These are phyloP conservation scores for Orthosia incerta DNA, from an alignment of 2,888 invertebrate genomes.

Conservation along the genomic window DNA sequence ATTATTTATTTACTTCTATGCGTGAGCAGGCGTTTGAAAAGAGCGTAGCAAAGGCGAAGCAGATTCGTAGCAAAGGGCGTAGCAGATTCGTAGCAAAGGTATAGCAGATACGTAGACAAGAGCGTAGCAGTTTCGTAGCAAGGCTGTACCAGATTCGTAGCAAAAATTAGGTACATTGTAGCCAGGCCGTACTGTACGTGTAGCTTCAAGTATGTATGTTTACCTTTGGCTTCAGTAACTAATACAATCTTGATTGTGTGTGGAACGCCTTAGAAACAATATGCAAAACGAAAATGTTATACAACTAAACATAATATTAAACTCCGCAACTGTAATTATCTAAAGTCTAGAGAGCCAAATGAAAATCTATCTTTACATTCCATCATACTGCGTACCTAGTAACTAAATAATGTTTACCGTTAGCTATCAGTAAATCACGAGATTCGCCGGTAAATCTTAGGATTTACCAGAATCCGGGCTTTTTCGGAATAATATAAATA, in stretches of 20 bases:
- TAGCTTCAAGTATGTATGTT: not conserved
- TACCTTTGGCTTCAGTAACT: not conserved
- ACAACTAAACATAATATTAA: not conserved
- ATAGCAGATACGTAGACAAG: not conserved
- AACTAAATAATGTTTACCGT: constrained; percentile 37
- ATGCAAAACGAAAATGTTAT: not conserved
- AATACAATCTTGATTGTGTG: too few species aligned
- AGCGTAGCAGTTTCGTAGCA: not conserved
- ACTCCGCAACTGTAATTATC: not conserved
- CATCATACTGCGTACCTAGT: constrained; percentile 20
- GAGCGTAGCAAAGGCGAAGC: not conserved
- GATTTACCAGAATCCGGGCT: constrained; percentile 41
- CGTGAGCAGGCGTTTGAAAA: not conserved
- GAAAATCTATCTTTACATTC: constrained; percentile 24
- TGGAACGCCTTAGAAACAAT: not conserved
- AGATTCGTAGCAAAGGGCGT: not conserved
- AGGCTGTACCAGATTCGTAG: not conserved
- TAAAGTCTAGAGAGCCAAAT: not conserved
- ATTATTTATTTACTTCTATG: not conserved
- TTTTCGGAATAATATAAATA: constrained; percentile 60
- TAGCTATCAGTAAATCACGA: constrained; percentile 56
- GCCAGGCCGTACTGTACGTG: not conserved
- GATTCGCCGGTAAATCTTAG: constrained; percentile 51
- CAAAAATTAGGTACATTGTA: not conserved
- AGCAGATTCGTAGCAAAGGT: not conserved